These are phyloP conservation scores for Pristionchus exspectatus DNA, from an alignment of 2,888 invertebrate species.

Conservation along the genomic window DNA sequence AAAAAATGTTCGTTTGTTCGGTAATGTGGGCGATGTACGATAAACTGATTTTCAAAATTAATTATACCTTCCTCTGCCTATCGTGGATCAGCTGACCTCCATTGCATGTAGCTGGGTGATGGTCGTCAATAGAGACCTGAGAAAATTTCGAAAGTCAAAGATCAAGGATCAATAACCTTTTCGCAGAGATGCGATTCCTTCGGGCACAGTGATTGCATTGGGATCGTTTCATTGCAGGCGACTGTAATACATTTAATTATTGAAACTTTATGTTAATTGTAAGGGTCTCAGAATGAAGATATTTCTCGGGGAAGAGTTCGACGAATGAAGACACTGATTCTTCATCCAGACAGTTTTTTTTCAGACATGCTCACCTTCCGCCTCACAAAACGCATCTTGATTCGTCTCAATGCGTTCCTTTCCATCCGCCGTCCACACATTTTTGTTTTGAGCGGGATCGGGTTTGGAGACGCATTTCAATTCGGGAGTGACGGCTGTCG, in stretches of 20 bases:
- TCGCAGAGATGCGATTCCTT: neutral
- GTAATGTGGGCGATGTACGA: no score
- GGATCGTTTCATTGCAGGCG: neutral
- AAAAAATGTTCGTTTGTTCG: no score
- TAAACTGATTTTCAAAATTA: neutral
- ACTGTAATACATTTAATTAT: neutral
- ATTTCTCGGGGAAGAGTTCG: no score
- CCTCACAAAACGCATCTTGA: neutral
- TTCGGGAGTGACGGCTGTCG: neutral
- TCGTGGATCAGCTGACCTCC: neutral
- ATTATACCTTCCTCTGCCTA: neutral
- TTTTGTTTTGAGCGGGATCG: neutral
- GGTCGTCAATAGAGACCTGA: neutral
- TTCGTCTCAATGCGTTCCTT: neutral
- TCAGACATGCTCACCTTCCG: neutral
- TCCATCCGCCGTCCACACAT: neutral
- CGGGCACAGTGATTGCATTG: neutral
- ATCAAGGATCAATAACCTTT: neutral
- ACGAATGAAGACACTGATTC: no score
- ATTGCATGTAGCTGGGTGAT: neutral
- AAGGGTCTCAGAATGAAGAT: no score
- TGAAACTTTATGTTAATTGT: no score
- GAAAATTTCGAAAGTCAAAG: neutral
- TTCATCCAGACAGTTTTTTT: no score
- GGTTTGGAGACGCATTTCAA: neutral